Conservation (phyloP, 2,113 vertebrate genomes). For the Oreotrochilus melanogaster region DNA sequence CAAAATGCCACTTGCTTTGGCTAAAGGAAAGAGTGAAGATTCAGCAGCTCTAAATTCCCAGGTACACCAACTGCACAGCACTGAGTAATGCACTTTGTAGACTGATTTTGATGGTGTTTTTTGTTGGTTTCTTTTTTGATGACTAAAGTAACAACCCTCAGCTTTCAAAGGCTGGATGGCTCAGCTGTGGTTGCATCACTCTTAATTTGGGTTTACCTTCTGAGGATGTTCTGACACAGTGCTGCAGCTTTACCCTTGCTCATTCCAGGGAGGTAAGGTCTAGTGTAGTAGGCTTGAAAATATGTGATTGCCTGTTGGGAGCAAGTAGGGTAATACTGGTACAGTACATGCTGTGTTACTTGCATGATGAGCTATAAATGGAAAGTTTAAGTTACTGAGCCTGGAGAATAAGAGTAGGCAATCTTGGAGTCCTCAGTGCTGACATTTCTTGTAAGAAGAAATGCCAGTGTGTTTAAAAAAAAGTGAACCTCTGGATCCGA, state of each 20-base stretch:
- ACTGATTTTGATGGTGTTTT: not conserved
- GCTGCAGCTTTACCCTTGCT: conserved; percentile 13
- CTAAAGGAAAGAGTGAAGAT: conserved; percentile 92
- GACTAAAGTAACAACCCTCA: not conserved
- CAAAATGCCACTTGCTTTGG: conserved; percentile 85
- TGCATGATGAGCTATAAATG: conserved; percentile 18
- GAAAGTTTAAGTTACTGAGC: conserved; percentile 33
- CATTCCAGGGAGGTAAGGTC: not conserved
- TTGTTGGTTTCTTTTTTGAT: not conserved
- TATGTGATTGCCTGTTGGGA: not conserved
- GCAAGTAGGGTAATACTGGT: conserved; percentile 27
- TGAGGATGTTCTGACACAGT: not conserved
- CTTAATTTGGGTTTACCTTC: conserved; percentile 19
- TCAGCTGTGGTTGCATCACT: not conserved
- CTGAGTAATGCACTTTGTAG: not conserved
- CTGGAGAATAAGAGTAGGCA: conserved; percentile 36
- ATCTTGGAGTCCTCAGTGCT: conserved; percentile 20
- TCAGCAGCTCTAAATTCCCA: conserved; percentile 86
- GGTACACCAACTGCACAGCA: conserved; percentile 70
- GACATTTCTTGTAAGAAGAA: not conserved
- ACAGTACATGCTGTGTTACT: conserved; percentile 9
- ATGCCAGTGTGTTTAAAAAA: not conserved
- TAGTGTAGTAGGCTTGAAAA: not conserved
- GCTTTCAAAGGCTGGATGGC: conserved; percentile 24
- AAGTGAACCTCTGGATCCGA: not conserved